Evolutionary conservation across 2,113 vertebrate species (phyloP).

Genomic region (Protomyctophum bolini): DNA sequence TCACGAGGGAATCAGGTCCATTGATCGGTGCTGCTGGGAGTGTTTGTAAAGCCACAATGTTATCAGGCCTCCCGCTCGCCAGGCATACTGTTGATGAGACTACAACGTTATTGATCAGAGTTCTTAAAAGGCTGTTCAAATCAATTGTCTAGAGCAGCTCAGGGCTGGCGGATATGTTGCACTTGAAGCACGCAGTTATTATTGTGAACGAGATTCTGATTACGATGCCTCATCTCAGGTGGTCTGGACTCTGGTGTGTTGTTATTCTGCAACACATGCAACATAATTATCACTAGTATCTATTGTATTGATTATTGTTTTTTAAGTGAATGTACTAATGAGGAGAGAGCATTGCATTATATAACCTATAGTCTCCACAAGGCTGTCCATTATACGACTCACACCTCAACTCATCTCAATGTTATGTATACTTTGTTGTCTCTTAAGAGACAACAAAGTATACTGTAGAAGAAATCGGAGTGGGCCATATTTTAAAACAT

Average conservation of each 20-base stretch:
- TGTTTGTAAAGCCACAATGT: conserved; percentile 26
- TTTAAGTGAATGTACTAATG: not conserved
- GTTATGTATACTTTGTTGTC: too few relatives aligned
- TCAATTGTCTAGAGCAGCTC: conserved; percentile 23
- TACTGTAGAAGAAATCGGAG: too few relatives aligned
- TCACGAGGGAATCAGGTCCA: conserved; percentile 31
- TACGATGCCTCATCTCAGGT: not conserved
- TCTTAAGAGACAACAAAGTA: too few relatives aligned
- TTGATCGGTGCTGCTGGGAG: conserved; percentile 26
- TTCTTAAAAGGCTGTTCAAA: conserved; percentile 58
- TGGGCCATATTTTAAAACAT: too few relatives aligned
- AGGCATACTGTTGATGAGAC: conserved; percentile 31
- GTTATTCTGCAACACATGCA: conserved; percentile 4
- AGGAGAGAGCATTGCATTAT: not conserved
- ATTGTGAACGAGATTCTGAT: conserved; percentile 5
- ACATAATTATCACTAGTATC: not conserved
- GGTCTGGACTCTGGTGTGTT: not conserved
- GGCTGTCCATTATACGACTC: too few relatives aligned
- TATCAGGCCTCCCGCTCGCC: conserved; percentile 44
- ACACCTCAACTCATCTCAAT: too few relatives aligned
- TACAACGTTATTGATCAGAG: conserved; percentile 45
- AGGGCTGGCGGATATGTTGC: conserved; percentile 3
- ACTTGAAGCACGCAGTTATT: conserved; percentile 4
- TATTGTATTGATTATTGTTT: conserved; percentile 7
- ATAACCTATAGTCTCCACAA: too few relatives aligned